Evolutionary conservation across 2,797 vertebrate genomes (phyloP).

Genomic region (Lutjanus campechanus): DNA sequence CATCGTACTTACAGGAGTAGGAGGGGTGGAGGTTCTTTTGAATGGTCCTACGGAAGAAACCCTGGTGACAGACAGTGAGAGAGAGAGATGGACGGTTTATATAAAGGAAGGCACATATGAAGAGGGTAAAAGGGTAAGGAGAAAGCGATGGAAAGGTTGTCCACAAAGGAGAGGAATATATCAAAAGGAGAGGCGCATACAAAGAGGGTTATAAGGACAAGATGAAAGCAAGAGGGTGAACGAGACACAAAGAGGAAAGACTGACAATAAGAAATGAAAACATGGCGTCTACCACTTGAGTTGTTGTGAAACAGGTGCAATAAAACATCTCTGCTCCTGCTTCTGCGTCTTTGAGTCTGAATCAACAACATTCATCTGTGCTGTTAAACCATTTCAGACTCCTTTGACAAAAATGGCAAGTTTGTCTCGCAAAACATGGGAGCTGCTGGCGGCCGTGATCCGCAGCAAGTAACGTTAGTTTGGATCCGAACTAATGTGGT

Average conservation of each 20-base stretch:
- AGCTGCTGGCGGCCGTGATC: no score
- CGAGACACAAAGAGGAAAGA: background rate
- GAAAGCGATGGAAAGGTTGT: background rate
- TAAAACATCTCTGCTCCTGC: no score
- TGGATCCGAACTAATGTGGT: no score
- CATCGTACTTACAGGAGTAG: constrained; percentile 98
- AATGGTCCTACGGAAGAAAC: constrained; percentile 98
- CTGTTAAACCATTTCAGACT: no score
- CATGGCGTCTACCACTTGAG: background rate
- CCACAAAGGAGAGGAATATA: background rate
- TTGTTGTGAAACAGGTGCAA: no score
- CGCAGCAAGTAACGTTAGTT: no score
- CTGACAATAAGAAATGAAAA: background rate
- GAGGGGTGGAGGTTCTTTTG: constrained; percentile 98
- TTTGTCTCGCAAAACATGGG: no score
- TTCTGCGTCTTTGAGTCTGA: no score
- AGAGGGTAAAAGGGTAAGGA: background rate
- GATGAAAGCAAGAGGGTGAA: background rate
- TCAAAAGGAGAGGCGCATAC: no score
- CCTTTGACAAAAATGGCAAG: no score
- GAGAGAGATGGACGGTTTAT: background rate
- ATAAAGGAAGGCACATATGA: background rate
- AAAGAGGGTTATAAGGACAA: no score
- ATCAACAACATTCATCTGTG: no score
- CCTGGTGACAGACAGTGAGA: constrained; percentile 78